Conservation (phyloP, 2,888 invertebrate genomes). For the Ganaspis brasiliensis region DNA sequence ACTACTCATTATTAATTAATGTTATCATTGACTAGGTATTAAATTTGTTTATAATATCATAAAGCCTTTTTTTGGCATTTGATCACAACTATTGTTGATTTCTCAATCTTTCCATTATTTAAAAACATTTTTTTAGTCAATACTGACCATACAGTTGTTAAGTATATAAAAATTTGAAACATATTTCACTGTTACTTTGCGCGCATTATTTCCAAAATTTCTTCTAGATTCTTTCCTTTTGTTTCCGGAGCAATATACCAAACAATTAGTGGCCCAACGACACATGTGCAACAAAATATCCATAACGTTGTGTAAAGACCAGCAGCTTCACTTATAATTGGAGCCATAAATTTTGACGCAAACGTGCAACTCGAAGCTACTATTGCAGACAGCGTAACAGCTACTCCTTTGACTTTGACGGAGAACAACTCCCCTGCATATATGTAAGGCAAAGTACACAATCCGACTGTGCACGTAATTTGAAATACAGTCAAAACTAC, state of each 20-base stretch:
- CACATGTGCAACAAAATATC: conserved; percentile 79
- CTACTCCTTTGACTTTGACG: conserved; percentile 84
- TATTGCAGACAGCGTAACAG: conserved; percentile 85
- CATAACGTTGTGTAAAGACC: conserved; percentile 83
- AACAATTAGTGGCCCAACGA: neutral
- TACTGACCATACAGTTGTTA: no score
- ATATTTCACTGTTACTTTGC: no score
- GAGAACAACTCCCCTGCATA: conserved; percentile 86
- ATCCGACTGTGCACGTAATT: conserved; percentile 84
- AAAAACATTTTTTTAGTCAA: no score
- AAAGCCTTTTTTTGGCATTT: no score
- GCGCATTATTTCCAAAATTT: neutral
- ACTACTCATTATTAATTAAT: no score
- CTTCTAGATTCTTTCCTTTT: conserved; percentile 2
- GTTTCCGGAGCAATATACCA: neutral
- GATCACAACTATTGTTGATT: no score
- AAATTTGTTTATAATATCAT: no score
- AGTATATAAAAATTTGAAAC: no score
- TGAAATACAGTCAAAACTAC: conserved; percentile 84
- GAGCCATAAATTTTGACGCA: conserved; percentile 83
- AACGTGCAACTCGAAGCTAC: conserved; percentile 84
- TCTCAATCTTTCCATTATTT: no score
- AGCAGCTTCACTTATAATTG: conserved; percentile 82
- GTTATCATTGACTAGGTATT: no score
- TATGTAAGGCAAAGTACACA: conserved; percentile 85